Conservation (phyloP, 2,113 vertebrate genomes). For the Myotis davidii region DNA sequence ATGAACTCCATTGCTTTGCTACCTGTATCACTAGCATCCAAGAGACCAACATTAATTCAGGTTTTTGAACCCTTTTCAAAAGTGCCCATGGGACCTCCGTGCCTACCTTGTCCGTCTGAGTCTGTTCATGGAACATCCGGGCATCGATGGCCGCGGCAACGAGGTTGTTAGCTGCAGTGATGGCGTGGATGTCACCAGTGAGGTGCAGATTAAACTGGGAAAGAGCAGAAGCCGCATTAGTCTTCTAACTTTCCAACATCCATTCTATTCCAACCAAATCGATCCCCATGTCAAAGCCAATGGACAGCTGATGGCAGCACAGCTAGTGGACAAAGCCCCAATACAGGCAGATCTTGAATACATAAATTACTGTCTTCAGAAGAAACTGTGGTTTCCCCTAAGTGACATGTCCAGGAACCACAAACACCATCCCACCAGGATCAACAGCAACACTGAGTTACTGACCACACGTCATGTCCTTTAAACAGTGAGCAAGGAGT, state of each 20-base stretch:
- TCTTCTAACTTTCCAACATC: slow-evolving; percentile 8
- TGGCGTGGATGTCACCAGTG: slow-evolving; percentile 98
- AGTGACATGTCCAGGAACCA: neutral
- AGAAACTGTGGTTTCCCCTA: neutral
- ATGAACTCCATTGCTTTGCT: neutral
- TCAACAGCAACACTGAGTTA: neutral
- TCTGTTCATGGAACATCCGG: slow-evolving; percentile 96
- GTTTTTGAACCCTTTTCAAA: neutral
- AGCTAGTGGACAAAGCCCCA: neutral
- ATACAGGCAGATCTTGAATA: neutral
- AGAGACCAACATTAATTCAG: neutral
- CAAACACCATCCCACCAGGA: neutral
- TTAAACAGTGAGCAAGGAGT: neutral
- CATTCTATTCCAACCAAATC: neutral
- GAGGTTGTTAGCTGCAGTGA: slow-evolving; percentile 98
- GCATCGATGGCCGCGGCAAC: slow-evolving; percentile 96
- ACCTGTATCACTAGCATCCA: neutral
- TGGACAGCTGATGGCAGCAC: neutral
- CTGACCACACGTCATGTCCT: neutral
- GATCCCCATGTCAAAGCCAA: neutral
- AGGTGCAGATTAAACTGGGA: slow-evolving; percentile 98
- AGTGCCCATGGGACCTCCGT: neutral
- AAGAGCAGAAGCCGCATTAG: slow-evolving; percentile 37
- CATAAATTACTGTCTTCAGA: neutral
- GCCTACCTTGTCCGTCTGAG: slow-evolving; percentile 94